phyloP scores from a whole-genome alignment of 2,113 vertebrate genomes.

The Symphodus melops region DNA sequence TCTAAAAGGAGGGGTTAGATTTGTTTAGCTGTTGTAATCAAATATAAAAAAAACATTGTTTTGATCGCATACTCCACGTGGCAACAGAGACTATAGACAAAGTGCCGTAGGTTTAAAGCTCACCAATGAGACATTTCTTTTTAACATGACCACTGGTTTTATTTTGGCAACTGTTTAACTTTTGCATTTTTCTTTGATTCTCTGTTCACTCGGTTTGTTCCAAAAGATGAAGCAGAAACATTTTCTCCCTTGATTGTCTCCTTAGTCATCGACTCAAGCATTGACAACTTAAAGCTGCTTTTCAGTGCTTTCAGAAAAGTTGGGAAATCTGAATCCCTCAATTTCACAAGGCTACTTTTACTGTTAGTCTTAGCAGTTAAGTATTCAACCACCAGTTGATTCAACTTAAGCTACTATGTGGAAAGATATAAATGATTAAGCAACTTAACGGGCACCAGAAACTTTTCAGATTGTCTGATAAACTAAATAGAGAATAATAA shows the following conservation, averaged over 20 bases:
- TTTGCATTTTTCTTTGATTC: neutral
- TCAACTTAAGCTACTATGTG: neutral
- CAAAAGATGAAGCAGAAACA: neutral
- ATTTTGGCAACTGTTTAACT: neutral
- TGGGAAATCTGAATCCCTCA: neutral
- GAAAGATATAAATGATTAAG: slow-evolving; percentile 17
- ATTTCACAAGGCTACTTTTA: slow-evolving; percentile 19
- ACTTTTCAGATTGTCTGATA: slow-evolving; percentile 11
- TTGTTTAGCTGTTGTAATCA: no score
- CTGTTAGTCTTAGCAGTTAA: neutral
- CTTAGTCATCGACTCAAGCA: neutral
- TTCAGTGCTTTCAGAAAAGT: neutral
- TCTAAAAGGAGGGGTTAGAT: no score
- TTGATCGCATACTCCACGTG: no score
- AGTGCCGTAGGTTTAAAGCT: no score
- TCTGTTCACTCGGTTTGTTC: no score
- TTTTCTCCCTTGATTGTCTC: neutral
- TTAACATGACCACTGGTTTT: no score
- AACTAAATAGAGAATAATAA: neutral
- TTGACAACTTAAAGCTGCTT: neutral
- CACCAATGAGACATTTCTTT: no score
- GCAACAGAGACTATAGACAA: no score
- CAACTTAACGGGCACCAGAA: slow-evolving; percentile 1
- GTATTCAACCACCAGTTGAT: neutral
- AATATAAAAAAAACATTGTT: no score